phyloP scores from a whole-genome alignment of 2,113 vertebrate genomes.

The Manacus vitellinus region DNA sequence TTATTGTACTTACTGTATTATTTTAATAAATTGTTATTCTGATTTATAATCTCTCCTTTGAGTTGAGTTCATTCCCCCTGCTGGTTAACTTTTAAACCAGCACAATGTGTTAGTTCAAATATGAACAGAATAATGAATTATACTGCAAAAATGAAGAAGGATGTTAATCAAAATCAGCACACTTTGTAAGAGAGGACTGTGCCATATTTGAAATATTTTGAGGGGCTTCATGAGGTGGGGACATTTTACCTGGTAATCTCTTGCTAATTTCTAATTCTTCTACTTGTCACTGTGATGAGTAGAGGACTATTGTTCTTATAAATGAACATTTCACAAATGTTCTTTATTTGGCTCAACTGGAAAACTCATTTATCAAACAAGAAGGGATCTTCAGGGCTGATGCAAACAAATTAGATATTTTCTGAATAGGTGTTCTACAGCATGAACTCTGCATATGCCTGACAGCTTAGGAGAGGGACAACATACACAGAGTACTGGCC shows the following conservation, averaged over 20 bases:
- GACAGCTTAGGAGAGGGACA: background rate
- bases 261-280: background rate
- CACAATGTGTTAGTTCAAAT: background rate
- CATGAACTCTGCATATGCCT: background rate
- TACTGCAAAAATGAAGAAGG: background rate
- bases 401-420: background rate
- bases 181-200: background rate
- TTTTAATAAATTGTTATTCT: no score
- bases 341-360: background rate
- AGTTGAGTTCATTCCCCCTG: no score
- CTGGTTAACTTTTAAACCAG: no score
- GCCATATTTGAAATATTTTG: background rate
- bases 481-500: background rate
- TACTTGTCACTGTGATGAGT: background rate
- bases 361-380: background rate
- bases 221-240: background rate
- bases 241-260: background rate
- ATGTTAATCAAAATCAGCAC: background rate
- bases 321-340: background rate
- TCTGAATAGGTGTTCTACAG: background rate
- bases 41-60: no score
- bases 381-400: background rate
- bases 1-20: no score
- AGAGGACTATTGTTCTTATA: background rate
- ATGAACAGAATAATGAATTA: background rate